Percentiles rank a stretch among this genome's conserved stretches.
phyloP scores from a whole-genome alignment of 2,797 vertebrate genomes.

The Molossus molossus region DNA sequence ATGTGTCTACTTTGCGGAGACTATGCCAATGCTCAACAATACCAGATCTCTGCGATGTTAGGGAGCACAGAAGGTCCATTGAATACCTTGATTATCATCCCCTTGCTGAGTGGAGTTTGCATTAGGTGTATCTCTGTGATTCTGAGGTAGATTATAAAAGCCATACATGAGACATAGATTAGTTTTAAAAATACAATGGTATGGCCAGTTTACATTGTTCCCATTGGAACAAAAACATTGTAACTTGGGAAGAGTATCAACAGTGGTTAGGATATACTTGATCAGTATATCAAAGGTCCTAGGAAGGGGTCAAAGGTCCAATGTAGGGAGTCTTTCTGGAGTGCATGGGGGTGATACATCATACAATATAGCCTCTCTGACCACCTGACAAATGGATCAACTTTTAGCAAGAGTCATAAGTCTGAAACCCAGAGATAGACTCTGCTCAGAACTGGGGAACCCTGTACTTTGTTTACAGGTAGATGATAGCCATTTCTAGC shows the following conservation, averaged over 20 bases:
- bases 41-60: not conserved
- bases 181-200: not conserved
- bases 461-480: not conserved
- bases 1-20: not conserved
- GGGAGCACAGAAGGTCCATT: not conserved
- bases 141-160: not conserved
- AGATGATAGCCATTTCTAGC: not conserved
- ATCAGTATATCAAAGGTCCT: too few species aligned
- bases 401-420: not conserved
- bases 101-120: not conserved
- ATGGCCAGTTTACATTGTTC: not conserved
- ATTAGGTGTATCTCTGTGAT: not conserved
- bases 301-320: not conserved
- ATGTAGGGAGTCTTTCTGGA: not conserved
- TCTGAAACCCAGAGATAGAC: not conserved
- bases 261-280: not conserved
- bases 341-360: fast-evolving
- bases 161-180: not conserved
- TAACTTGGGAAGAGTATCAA: not conserved
- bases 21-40: not conserved
- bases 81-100: not conserved
- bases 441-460: not conserved
- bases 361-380: not conserved
- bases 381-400: not conserved
- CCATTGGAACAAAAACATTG: not conserved